These are phyloP conservation scores for Heptranchias perlo DNA, from an alignment of 2,113 vertebrate species.

Conservation along the genomic window DNA sequence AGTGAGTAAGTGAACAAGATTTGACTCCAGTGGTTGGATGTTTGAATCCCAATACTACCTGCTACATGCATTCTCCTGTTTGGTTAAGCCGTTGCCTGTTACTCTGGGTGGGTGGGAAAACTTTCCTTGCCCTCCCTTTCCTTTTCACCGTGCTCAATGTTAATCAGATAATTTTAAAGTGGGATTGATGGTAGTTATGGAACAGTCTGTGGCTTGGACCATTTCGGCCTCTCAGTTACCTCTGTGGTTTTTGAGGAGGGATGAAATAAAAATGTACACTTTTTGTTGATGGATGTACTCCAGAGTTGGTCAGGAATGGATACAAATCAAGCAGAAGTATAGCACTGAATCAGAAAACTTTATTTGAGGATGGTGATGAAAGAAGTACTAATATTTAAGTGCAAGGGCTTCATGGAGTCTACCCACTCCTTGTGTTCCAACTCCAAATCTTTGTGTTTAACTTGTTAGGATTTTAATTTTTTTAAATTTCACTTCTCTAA, in stretches of 20 bases:
- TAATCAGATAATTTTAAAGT: not conserved
- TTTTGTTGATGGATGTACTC: not conserved
- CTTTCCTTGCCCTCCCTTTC: not conserved
- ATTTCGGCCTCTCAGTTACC: not conserved
- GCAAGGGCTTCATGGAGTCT: too few species aligned
- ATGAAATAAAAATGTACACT: not conserved
- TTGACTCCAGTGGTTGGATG: not conserved
- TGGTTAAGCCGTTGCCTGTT: not conserved
- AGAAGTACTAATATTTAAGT: too few species aligned
- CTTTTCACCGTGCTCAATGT: not conserved
- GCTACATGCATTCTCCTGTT: not conserved
- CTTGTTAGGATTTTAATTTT: too few species aligned
- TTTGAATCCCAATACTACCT: not conserved
- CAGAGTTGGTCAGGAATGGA: not conserved
- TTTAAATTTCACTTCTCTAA: too few species aligned
- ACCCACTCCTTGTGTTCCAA: too few species aligned
- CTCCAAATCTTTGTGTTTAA: too few species aligned
- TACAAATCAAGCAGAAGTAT: too few species aligned
- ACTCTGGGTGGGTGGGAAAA: not conserved
- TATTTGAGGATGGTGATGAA: not conserved
- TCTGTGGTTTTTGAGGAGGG: not conserved
- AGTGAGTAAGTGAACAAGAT: not conserved
- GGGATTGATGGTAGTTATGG: not conserved
- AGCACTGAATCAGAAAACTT: not conserved
- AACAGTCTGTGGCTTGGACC: not conserved